These are phyloP conservation scores for Petrosia ficiformis DNA, from an alignment of 37 sponge, comb jelly and placozoan species.

Conservation along the genomic window DNA sequence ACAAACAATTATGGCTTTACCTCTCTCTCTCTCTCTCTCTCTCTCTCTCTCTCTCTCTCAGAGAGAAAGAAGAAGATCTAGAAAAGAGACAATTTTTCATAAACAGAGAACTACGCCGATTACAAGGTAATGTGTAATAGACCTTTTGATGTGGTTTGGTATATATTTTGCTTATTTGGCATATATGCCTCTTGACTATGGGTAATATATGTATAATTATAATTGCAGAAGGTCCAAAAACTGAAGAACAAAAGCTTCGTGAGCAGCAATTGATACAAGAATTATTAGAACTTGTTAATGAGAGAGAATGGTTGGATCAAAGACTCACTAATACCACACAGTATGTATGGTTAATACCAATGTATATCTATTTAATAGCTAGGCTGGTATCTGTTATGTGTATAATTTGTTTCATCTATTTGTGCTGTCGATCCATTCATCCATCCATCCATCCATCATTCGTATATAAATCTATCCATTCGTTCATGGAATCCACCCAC, in stretches of 20 bases:
- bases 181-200: background rate
- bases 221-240: conserved; percentile 64
- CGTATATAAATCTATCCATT: too few species aligned
- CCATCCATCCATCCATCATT: too few species aligned
- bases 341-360: conserved; percentile 9
- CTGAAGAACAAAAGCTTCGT: conserved; percentile 48
- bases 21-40: background rate
- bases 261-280: conserved; percentile 57
- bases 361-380: background rate
- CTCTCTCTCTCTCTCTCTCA: conserved; percentile 6
- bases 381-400: background rate
- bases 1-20: background rate
- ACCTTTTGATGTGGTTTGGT: background rate
- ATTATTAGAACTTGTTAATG: conserved; percentile 59
- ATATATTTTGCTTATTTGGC: conserved; percentile 1
- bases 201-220: background rate
- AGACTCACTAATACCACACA: conserved; percentile 34
- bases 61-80: conserved; percentile 76
- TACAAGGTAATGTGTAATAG: conserved; percentile 49
- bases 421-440: too few species aligned
- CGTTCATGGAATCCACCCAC: too few species aligned
- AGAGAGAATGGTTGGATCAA: conserved; percentile 62
- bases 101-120: conserved; percentile 60
- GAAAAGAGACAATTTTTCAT: conserved; percentile 68
- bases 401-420: too few species aligned